These are phyloP conservation scores for Ellobius talpinus DNA, from an alignment of 2,113 vertebrate genomes.

Conservation along the genomic window DNA sequence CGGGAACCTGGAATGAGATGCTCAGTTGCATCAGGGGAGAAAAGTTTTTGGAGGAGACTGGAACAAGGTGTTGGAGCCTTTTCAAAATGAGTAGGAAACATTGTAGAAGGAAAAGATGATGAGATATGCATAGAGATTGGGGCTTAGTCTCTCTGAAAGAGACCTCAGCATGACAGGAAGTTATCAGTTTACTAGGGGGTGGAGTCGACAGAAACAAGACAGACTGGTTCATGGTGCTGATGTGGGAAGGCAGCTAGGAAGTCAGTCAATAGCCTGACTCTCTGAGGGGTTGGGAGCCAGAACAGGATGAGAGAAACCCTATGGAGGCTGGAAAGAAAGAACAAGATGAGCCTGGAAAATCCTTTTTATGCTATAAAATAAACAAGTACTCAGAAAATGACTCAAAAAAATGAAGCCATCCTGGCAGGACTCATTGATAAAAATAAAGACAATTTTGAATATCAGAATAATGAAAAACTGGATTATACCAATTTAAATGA, in stretches of 20 bases:
- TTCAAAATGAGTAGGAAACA: background rate
- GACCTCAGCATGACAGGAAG: background rate
- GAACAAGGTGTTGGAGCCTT: background rate
- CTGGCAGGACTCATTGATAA: background rate
- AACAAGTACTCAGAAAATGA: background rate
- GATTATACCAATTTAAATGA: conserved; percentile 38
- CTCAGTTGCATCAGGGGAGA: no score
- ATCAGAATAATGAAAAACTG: conserved; percentile 37
- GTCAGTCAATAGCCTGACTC: no score
- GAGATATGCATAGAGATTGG: background rate
- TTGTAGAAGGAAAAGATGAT: background rate
- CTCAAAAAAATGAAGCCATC: background rate
- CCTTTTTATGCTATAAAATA: background rate
- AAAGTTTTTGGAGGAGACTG: background rate
- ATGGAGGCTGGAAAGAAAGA: background rate
- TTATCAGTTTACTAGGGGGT: background rate
- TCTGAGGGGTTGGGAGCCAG: background rate
- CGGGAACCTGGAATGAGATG: background rate
- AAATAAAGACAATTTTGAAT: background rate
- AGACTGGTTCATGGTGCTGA: background rate
- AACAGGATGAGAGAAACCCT: background rate
- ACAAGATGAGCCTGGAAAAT: background rate
- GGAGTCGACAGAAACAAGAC: background rate
- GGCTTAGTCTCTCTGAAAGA: background rate
- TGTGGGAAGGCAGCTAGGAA: background rate